phyloP scores from a whole-genome alignment of 1,140 invertebrate species.

The Druon quercuslanigerum region DNA sequence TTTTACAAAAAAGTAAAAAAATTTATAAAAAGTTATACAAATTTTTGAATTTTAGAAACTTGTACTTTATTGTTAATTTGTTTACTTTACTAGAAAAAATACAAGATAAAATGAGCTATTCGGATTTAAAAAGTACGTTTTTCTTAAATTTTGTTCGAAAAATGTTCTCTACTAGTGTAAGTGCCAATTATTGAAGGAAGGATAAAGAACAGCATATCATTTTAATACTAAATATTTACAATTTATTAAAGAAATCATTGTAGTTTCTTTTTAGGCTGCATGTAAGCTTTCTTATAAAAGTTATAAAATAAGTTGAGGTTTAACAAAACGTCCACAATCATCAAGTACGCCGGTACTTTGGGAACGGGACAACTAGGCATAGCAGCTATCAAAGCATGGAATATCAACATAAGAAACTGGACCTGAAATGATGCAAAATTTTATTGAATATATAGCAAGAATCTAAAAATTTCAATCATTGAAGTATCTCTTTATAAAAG shows the following conservation, averaged over 20 bases:
- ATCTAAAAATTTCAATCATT: too few species aligned
- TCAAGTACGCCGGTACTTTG: slow-evolving; percentile 40
- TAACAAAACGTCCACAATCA: slow-evolving; percentile 48
- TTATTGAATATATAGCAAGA: slow-evolving; percentile 21
- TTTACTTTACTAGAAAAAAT: too few species aligned
- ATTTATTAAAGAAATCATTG: slow-evolving; percentile 38
- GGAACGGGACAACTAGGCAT: slow-evolving; percentile 46
- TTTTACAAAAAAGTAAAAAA: too few species aligned
- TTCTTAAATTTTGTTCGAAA: too few species aligned
- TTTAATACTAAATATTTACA: slow-evolving; percentile 32
- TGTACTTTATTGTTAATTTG: too few species aligned
- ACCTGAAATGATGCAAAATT: slow-evolving; percentile 48
- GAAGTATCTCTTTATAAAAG: not conserved
- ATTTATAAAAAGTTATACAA: too few species aligned
- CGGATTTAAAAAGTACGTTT: too few species aligned
- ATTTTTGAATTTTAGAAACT: too few species aligned
- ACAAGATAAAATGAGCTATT: too few species aligned
- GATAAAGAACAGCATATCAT: not conserved
- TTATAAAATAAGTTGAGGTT: slow-evolving; percentile 59
- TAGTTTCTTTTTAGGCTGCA: slow-evolving; percentile 41
- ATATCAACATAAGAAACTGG: slow-evolving; percentile 86
- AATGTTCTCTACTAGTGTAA: too few species aligned
- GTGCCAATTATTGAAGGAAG: not conserved
- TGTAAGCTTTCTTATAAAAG: slow-evolving; percentile 59
- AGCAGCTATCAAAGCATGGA: slow-evolving; percentile 73